Evolutionary conservation across 2,113 vertebrate genomes (phyloP).

Genomic region (Boulengeromyrus knoepffleri): DNA sequence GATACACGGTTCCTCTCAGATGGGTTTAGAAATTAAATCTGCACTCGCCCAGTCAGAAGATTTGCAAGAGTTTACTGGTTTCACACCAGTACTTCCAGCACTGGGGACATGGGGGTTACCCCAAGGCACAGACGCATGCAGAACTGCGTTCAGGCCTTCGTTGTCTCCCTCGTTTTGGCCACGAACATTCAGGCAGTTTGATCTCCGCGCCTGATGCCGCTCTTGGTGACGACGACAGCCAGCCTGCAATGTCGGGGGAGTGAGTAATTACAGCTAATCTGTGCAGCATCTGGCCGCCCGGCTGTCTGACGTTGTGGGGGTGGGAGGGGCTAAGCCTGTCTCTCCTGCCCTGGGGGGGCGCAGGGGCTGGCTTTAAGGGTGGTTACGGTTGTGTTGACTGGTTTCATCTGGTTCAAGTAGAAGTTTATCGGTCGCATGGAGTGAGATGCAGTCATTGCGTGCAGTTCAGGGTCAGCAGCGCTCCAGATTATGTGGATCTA

Average conservation of each 20-base stretch:
- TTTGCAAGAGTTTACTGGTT: not conserved
- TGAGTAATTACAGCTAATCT: conserved; percentile 8
- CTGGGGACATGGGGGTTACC: not conserved
- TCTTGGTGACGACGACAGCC: not conserved
- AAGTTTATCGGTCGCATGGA: not conserved
- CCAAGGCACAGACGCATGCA: not conserved
- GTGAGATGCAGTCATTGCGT: not conserved
- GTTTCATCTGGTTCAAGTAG: not conserved
- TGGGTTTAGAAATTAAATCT: conserved; percentile 6
- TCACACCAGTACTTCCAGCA: not conserved
- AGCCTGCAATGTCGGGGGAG: not conserved
- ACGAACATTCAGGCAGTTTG: not conserved
- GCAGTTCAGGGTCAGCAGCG: not conserved
- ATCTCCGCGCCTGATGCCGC: not conserved
- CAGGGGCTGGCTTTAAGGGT: not conserved
- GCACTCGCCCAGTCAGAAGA: not conserved
- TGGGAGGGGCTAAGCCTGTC: not conserved
- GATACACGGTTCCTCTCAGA: not conserved
- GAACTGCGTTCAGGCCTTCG: not conserved
- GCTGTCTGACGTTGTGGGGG: not conserved
- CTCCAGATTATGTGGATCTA: not conserved
- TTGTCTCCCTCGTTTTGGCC: not conserved
- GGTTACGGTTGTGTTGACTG: not conserved
- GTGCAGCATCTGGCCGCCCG: not conserved
- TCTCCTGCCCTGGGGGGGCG: not conserved